phyloP scores from a whole-genome alignment of 2,797 vertebrate species.

The Poeciliopsis presidionis region DNA sequence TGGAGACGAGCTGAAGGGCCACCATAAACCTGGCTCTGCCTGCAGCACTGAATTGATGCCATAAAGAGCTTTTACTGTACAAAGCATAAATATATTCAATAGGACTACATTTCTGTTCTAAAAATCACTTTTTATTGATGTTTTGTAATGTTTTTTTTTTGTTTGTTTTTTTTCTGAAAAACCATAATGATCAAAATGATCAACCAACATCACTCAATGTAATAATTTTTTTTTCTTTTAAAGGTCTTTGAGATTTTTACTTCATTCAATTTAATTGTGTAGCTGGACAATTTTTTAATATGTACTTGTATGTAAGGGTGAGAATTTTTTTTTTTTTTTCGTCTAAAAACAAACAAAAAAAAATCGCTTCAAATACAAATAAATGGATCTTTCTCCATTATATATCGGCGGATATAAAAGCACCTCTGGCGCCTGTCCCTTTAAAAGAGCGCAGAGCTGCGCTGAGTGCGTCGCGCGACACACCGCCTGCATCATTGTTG shows the following conservation, averaged over 20 bases:
- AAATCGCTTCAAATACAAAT: background rate
- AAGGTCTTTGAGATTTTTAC: background rate
- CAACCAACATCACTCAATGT: background rate
- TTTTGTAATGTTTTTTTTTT: no score
- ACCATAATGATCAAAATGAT: background rate
- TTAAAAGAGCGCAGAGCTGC: background rate
- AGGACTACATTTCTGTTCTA: background rate
- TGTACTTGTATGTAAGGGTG: background rate
- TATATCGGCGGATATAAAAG: background rate
- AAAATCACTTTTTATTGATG: background rate
- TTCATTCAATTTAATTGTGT: background rate
- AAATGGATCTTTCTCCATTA: background rate
- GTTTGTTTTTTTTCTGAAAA: background rate
- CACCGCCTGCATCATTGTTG: conserved; percentile 5
- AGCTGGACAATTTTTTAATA: background rate
- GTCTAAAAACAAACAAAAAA: background rate
- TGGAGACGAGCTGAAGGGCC: background rate
- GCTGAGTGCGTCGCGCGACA: background rate
- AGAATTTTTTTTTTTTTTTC: background rate
- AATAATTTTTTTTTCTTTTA: background rate
- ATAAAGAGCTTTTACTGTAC: background rate
- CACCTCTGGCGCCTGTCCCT: background rate
- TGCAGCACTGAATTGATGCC: background rate
- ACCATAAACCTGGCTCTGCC: background rate
- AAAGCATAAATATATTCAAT: background rate